These are phyloP conservation scores for Melanaphis sacchari DNA, from an alignment of 1,140 invertebrate species.

Conservation along the genomic window DNA sequence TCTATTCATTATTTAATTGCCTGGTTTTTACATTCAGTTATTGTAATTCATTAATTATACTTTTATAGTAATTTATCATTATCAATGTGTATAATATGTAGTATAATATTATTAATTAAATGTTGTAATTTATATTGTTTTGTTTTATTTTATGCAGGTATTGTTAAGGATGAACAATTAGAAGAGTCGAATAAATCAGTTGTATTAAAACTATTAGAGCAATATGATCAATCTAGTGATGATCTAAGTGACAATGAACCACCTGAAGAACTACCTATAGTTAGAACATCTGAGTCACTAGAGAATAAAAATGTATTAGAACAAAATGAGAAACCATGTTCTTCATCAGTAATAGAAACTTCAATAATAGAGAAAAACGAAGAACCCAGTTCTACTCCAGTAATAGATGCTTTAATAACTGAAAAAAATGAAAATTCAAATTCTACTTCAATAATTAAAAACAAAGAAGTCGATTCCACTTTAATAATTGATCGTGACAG, in stretches of 20 bases:
- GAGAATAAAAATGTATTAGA: background rate
- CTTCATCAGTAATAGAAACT: background rate
- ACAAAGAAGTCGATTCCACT: background rate
- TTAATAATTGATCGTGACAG: background rate
- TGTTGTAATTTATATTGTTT: background rate
- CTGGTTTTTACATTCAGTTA: background rate
- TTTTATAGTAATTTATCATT: background rate
- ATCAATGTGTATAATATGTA: background rate
- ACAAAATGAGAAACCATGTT: background rate
- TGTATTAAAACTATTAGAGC: constrained; percentile 41
- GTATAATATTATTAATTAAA: background rate
- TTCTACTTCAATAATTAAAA: background rate
- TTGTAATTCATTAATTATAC: background rate
- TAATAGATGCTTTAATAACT: background rate
- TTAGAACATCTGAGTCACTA: background rate
- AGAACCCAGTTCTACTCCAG: background rate
- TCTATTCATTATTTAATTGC: no score
- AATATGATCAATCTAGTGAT: constrained; percentile 35
- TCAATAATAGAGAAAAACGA: background rate
- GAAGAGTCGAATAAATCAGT: background rate
- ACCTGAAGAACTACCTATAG: constrained; percentile 25
- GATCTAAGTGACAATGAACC: constrained; percentile 26
- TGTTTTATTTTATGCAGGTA: background rate
- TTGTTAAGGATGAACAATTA: background rate
- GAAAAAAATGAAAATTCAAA: no score